Evolutionary conservation across 2,113 vertebrate species (phyloP).

Genomic region (Poeciliopsis occidentalis): DNA sequence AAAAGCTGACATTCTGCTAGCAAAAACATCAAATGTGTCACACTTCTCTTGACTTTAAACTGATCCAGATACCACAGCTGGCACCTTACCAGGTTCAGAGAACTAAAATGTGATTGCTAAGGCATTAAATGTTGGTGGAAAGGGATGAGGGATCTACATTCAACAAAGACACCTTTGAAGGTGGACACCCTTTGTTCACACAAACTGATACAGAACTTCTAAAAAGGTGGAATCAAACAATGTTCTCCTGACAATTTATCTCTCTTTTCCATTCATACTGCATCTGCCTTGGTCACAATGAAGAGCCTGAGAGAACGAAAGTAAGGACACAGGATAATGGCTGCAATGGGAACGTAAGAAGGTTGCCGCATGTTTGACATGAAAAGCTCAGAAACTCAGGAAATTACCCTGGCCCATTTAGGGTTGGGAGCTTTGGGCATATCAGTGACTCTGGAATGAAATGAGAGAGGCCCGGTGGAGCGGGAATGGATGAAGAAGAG

Average conservation of each 20-base stretch:
- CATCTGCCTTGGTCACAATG: conserved; percentile 3
- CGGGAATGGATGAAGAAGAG: conserved; percentile 15
- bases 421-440: conserved; percentile 56
- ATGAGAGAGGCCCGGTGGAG: conserved; percentile 56
- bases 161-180: not conserved
- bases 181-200: not conserved
- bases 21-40: too few species aligned
- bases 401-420: conserved; percentile 60
- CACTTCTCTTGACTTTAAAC: not conserved
- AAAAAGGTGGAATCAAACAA: conserved; percentile 21
- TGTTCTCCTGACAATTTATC: conserved; percentile 33
- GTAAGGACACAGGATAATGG: conserved; percentile 14
- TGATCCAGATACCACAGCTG: too few species aligned
- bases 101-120: too few species aligned
- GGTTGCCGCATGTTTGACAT: conserved; percentile 45
- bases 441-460: conserved; percentile 66
- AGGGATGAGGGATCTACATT: too few species aligned
- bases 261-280: conserved; percentile 4
- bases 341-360: conserved; percentile 35
- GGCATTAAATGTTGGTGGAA: too few species aligned
- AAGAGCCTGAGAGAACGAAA: conserved; percentile 10
- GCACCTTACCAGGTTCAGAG: too few species aligned
- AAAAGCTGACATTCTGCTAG: not conserved
- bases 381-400: conserved; percentile 53
- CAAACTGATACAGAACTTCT: conserved; percentile 22